phyloP scores from a whole-genome alignment of 2,888 invertebrate species.

The Ptycholaimellus sp. region DNA sequence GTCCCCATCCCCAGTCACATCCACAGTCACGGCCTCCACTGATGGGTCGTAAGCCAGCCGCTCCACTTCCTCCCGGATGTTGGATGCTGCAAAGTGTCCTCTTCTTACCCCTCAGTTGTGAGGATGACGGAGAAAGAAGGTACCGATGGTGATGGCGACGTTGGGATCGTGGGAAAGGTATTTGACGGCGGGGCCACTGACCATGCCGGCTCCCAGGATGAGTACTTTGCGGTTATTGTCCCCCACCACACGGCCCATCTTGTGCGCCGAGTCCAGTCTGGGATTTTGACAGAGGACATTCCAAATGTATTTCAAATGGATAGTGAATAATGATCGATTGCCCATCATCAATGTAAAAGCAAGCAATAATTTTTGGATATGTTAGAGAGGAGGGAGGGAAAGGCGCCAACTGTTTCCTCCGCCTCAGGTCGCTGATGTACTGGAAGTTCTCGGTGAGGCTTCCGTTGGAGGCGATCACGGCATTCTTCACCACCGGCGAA shows the following conservation, averaged over 20 bases:
- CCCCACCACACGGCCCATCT: no score
- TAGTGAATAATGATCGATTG: no score
- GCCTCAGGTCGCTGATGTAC: conserved; percentile 71
- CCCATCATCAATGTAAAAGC: no score
- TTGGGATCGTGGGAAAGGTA: conserved; percentile 59
- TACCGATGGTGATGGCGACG: conserved; percentile 56
- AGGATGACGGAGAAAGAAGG: no score
- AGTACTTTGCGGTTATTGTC: conserved; percentile 43
- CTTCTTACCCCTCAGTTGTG: no score
- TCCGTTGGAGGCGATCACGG: conserved; percentile 87
- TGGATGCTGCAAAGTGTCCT: conserved; percentile 48
- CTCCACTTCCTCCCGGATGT: conserved; percentile 65
- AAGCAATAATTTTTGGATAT: background rate
- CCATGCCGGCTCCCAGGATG: conserved; percentile 79
- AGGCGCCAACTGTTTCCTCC: conserved; percentile 35
- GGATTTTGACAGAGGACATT: no score
- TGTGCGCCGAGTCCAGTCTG: no score
- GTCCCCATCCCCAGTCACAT: conserved; percentile 48
- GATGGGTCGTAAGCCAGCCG: conserved; percentile 49
- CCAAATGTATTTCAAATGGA: no score
- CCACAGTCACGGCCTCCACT: conserved; percentile 55
- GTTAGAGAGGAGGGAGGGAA: background rate
- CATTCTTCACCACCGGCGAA: conserved; percentile 35
- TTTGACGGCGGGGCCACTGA: conserved; percentile 75
- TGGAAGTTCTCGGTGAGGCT: conserved; percentile 66